phyloP scores from a whole-genome alignment of 2,113 vertebrate species.

The Ctenodactylus gundi region DNA sequence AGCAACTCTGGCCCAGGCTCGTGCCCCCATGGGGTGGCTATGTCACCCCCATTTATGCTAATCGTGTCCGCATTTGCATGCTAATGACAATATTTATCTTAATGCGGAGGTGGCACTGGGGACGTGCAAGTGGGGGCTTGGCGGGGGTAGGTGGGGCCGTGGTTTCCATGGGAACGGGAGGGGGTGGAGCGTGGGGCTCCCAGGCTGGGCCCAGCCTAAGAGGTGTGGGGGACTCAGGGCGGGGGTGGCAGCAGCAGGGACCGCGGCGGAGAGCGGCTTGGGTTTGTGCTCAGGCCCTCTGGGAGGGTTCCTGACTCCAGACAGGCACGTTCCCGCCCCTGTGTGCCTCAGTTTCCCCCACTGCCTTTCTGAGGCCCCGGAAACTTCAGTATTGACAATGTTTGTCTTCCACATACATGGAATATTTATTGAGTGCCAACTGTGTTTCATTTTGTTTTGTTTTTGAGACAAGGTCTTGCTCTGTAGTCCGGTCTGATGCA shows the following conservation, averaged over 20 bases:
- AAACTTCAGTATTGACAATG: background rate
- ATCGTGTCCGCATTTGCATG: conserved; percentile 77
- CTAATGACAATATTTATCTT: conserved; percentile 82
- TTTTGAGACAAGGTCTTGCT: no score
- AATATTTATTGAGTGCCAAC: background rate
- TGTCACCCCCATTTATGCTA: conserved; percentile 65
- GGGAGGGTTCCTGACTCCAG: no score
- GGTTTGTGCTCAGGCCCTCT: background rate
- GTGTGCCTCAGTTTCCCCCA: conserved; percentile 41
- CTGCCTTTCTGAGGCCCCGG: background rate
- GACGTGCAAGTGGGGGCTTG: background rate
- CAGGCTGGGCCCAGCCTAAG: no score
- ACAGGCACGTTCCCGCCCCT: fast-evolving
- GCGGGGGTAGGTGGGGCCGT: background rate
- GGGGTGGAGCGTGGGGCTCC: background rate
- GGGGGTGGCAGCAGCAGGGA: background rate
- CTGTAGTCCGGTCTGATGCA: no score
- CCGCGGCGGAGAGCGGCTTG: no score
- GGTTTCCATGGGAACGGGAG: conserved; percentile 49
- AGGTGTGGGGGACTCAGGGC: background rate
- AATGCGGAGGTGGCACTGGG: conserved; percentile 62
- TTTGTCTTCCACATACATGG: background rate
- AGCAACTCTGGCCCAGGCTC: background rate
- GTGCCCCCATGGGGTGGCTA: background rate
- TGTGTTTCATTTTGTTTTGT: background rate